Conservation (phyloP, 2,113 vertebrate species). For the Chascanopsetta lugubris region DNA sequence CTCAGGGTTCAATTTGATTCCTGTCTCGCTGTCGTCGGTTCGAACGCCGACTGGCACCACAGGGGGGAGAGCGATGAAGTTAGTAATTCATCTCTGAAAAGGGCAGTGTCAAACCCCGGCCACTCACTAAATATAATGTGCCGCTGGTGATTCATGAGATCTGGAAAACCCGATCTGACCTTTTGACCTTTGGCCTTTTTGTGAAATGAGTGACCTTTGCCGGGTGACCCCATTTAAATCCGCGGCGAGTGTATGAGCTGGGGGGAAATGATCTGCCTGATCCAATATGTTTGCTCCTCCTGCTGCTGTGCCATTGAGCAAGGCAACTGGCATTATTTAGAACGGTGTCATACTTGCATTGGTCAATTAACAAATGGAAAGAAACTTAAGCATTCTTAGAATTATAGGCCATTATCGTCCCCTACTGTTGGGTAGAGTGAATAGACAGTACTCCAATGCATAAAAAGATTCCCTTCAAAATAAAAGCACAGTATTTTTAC, state of each 20-base stretch:
- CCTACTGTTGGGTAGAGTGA: too few species aligned
- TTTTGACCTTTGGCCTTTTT: slow-evolving; percentile 54
- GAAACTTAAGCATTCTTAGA: too few species aligned
- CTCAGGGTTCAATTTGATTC: slow-evolving; percentile 67
- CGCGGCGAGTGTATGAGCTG: slow-evolving; percentile 26
- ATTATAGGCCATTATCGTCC: too few species aligned
- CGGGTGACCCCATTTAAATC: slow-evolving; percentile 48
- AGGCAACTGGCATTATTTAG: too few species aligned
- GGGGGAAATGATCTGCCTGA: not conserved
- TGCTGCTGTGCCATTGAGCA: slow-evolving; percentile 13
- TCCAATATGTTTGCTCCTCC: slow-evolving; percentile 9
- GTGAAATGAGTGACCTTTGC: slow-evolving; percentile 52
- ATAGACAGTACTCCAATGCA: too few species aligned
- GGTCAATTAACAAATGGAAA: too few species aligned
- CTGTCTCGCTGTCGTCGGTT: slow-evolving; percentile 62
- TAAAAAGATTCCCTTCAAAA: too few species aligned
- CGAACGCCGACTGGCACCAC: slow-evolving; percentile 64
- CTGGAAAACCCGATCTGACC: slow-evolving; percentile 45
- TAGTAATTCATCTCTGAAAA: slow-evolving; percentile 72
- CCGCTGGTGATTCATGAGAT: slow-evolving; percentile 47
- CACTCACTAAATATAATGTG: slow-evolving; percentile 64
- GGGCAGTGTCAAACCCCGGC: slow-evolving; percentile 60
- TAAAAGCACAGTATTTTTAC: too few species aligned
- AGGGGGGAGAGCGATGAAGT: slow-evolving; percentile 60
- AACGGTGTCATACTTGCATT: too few species aligned